Percentiles rank a stretch among this genome's conserved stretches.
Evolutionary conservation across 1,140 invertebrate species (phyloP).

Genomic region (Piezodorus guildinii): DNA sequence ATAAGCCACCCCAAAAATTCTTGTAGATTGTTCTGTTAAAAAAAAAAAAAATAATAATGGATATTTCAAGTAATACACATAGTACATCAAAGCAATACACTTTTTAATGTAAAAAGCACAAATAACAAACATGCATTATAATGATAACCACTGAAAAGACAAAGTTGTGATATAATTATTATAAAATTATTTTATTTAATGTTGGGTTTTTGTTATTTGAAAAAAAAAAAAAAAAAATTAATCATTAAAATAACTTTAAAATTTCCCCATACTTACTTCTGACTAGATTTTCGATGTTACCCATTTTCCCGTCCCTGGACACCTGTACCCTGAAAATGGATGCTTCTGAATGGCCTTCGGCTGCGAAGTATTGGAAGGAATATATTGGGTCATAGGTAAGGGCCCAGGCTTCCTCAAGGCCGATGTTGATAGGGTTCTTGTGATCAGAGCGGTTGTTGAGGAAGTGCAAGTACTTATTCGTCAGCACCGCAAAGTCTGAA

Average conservation of each 20-base stretch:
- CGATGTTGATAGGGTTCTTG: too few relatives aligned
- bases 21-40: not conserved
- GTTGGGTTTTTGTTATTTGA: too few relatives aligned
- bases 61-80: too few relatives aligned
- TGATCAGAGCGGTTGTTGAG: not conserved
- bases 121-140: too few relatives aligned
- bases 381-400: not conserved
- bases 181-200: too few relatives aligned
- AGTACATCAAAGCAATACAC: too few relatives aligned
- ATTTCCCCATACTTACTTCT: not conserved
- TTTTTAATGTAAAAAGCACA: too few relatives aligned
- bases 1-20: not conserved
- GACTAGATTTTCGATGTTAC: not conserved
- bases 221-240: not conserved
- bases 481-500: not conserved
- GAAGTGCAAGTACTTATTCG: not conserved
- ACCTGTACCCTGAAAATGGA: conserved; percentile 4
- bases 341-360: not conserved
- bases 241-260: not conserved
- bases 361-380: not conserved
- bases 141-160: too few relatives aligned
- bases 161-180: too few relatives aligned
- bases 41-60: not conserved
- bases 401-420: not conserved
- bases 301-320: not conserved